phyloP scores from a whole-genome alignment of 1,140 invertebrate species.

The Fopius arisanus region DNA sequence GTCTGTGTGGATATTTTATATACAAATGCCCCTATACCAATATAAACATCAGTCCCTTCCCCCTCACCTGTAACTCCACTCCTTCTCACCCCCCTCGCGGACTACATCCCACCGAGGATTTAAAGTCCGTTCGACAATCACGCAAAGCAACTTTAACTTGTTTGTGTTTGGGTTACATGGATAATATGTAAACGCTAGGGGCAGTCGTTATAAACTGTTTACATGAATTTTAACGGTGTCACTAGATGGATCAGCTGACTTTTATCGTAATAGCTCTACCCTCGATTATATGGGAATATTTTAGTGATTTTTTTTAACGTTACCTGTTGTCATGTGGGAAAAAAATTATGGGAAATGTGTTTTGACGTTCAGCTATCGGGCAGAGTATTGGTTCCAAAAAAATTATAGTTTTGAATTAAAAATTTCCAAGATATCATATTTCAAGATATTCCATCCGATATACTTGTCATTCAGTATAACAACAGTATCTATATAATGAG shows the following conservation, averaged over 20 bases:
- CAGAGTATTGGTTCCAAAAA: no score
- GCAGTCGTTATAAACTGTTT: background rate
- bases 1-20: background rate
- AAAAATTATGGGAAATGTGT: no score
- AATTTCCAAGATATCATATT: no score
- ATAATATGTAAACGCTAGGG: background rate
- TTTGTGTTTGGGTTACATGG: slow-evolving; percentile 18
- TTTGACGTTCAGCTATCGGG: no score
- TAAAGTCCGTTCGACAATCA: slow-evolving; percentile 36
- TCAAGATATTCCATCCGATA: no score
- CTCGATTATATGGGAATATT: background rate
- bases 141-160: slow-evolving; percentile 27
- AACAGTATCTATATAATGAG: no score
- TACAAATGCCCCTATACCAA: background rate
- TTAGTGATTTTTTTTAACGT: no score
- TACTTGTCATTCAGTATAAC: no score
- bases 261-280: slow-evolving; percentile 17
- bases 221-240: slow-evolving; percentile 7
- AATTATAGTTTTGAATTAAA: no score
- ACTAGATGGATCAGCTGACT: slow-evolving; percentile 16
- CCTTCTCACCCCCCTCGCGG: background rate
- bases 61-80: background rate
- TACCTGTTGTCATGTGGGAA: no score
- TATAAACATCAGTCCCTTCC: background rate
- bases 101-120: slow-evolving; percentile 28